phyloP scores from a whole-genome alignment of 2,113 vertebrate genomes.

The Motacilla tschutschensis region DNA sequence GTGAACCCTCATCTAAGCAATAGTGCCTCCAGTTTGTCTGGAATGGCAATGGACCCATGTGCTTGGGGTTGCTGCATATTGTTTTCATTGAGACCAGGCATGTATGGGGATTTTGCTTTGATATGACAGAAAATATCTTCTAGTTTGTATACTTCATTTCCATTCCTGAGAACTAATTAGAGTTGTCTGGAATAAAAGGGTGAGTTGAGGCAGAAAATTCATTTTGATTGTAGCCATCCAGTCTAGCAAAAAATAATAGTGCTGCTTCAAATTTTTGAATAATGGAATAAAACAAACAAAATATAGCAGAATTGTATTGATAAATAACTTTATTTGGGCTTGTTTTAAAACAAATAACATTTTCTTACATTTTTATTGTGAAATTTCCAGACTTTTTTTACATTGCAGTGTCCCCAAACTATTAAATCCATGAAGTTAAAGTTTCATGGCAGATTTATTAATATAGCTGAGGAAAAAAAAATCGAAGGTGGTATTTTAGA shows the following conservation, averaged over 20 bases:
- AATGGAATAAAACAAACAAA: background rate
- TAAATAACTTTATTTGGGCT: background rate
- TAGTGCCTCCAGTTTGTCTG: background rate
- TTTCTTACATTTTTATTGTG: background rate
- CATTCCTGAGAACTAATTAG: background rate
- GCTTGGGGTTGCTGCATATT: background rate
- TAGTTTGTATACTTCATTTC: background rate
- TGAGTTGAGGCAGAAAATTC: slow-evolving; percentile 29
- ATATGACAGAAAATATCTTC: background rate
- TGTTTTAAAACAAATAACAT: background rate
- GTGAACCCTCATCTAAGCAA: background rate
- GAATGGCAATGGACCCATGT: background rate
- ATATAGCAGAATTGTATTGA: background rate
- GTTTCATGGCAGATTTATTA: background rate
- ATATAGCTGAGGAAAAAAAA: background rate
- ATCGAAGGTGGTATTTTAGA: background rate
- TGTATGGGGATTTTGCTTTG: background rate
- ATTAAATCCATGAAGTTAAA: background rate
- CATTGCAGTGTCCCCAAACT: background rate
- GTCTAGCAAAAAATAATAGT: background rate
- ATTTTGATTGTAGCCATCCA: background rate
- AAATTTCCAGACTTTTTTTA: background rate
- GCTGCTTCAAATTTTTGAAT: background rate
- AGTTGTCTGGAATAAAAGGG: background rate
- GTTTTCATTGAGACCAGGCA: background rate